Base-by-base conservation (phyloP, 2,113 vertebrate species). In the Amphiprion ocellaris region DNA sequence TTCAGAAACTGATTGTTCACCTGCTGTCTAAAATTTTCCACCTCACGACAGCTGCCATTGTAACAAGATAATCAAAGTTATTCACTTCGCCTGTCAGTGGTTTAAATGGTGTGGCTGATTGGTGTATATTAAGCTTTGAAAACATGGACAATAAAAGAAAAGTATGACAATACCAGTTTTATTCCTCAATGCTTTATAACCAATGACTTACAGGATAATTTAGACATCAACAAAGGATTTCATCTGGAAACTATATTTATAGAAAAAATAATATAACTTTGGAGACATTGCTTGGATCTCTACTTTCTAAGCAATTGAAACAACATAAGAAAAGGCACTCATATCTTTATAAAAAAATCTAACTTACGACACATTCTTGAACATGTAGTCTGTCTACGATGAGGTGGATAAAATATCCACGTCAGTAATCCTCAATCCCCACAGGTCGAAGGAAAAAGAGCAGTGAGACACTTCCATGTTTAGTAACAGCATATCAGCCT, bases 401-500 rank as follows among this genome's bases (percentile, higher is more conserved):
- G 6, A 70, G 16, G 44, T 50, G 37, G 52, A 28, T 24, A 30
- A 44, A 56, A 75, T 66, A 28, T 37, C 26, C 10, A 15, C 0
- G 1, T 72, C 50, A 59, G 58, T 69, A 50, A 70, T 77, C 47
- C n/a, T 9, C n/a, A 71, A 74, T 59, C 26, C 67, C 54, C 23
- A 56, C 23, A 59, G 66, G 62, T 16, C 33, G 0, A 0, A 61
- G 50, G 26, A 24, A 60, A 59, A 67, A 10, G 17, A 82, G 21
- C 67, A 55, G 41, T 1, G 8, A 58, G 61, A 58, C 72, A 53
- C 24, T 39, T 33, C 59, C 64, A 37, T 66, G 60, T 79, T 79
- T 55, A 70, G 55, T 79, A 53, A 47, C 49, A 52, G 61, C 15
- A 17, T 39, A 61, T 82, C 56, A 77, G 54, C 65, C 76, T 74